phyloP scores from a whole-genome alignment of 2,113 vertebrate species.

The Excalfactoria chinensis region DNA sequence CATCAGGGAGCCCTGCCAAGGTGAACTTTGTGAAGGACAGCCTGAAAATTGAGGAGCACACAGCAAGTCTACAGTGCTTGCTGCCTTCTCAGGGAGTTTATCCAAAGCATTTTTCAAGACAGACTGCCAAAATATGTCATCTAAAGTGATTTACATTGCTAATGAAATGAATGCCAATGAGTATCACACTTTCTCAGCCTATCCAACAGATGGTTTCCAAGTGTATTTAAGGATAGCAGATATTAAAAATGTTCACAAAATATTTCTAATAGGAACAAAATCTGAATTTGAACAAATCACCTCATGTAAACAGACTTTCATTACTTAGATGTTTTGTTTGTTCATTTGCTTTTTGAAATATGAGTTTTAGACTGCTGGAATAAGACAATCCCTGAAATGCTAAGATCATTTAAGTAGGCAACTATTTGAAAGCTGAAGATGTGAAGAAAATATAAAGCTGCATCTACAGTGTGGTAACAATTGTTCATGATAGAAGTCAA shows the following conservation, averaged over 20 bases:
- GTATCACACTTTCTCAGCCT: background rate
- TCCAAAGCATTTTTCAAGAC: background rate
- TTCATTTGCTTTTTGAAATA: background rate
- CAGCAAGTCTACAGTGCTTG: background rate
- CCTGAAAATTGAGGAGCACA: background rate
- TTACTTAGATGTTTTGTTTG: background rate
- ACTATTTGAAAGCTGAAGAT: background rate
- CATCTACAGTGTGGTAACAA: background rate
- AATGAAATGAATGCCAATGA: background rate
- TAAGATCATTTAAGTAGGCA: background rate
- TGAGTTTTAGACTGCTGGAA: background rate
- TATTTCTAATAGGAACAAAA: background rate
- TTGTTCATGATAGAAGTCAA: background rate
- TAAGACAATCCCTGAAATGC: background rate
- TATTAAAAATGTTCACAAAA: background rate
- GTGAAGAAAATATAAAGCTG: background rate
- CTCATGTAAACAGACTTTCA: background rate
- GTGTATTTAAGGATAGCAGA: rapidly evolving
- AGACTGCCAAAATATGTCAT: background rate
- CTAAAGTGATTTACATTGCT: conserved; percentile 14
- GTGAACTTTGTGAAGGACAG: background rate
- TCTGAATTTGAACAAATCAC: background rate
- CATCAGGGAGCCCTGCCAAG: background rate
- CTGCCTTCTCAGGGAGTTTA: background rate
- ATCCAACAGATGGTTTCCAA: background rate